A percentile compares a stretch with the other conserved stretches of the same genome.
Evolutionary conservation across 2,113 vertebrate species (phyloP).

Genomic region (Aythya baeri): DNA sequence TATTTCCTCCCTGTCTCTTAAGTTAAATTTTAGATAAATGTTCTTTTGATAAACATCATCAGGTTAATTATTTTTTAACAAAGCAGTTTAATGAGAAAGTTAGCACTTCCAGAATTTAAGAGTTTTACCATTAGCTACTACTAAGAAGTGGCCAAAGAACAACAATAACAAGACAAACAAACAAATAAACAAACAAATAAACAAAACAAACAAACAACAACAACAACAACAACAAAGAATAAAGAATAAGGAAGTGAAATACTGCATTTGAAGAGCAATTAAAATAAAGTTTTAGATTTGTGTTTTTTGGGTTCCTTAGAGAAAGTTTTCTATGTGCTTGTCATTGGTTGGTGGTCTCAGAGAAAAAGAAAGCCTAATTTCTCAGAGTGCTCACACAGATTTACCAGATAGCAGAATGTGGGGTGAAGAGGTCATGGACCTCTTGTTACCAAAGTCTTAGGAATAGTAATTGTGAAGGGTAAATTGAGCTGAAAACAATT

Average conservation of each 20-base stretch:
- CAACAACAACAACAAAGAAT: no score
- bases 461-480: background rate
- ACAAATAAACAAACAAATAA: background rate
- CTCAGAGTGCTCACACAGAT: background rate
- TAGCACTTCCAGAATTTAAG: background rate
- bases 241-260: background rate
- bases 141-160: background rate
- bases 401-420: background rate
- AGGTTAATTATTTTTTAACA: background rate
- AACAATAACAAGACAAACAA: background rate
- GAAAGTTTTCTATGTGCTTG: background rate
- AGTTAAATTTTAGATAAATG: background rate
- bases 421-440: background rate
- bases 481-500: background rate
- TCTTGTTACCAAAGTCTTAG: background rate
- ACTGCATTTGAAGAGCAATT: background rate
- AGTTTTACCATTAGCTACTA: background rate
- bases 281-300: background rate
- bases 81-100: background rate
- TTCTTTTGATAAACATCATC: no score
- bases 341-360: background rate
- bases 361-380: background rate
- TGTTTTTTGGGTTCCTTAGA: background rate
- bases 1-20: background rate
- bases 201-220: no score